Conservation (phyloP, 2,113 vertebrate genomes). For the Podilymbus podiceps region DNA sequence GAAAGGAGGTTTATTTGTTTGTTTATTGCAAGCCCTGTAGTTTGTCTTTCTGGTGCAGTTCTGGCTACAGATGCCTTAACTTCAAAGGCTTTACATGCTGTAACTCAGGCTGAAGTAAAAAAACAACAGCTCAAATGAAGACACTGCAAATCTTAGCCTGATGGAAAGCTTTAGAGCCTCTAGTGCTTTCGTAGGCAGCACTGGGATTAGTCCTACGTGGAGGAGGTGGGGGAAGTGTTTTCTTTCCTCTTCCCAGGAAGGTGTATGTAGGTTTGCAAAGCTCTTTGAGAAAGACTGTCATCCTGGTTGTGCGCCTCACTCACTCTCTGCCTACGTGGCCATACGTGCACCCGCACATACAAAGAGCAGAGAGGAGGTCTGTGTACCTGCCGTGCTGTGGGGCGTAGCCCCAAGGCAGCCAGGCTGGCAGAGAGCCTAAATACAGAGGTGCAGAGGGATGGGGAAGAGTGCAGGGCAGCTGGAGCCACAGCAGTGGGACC, state of each 20-base stretch:
- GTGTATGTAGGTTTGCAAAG: background rate
- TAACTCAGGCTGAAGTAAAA: conserved; percentile 16
- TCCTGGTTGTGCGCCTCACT: accelerated
- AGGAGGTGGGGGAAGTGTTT: background rate
- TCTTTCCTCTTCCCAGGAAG: background rate
- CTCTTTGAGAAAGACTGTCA: background rate
- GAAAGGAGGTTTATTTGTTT: background rate
- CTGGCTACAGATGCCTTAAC: background rate
- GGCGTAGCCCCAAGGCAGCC: background rate
- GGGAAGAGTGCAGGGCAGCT: background rate
- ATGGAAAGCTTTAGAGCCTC: background rate
- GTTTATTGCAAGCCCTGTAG: background rate
- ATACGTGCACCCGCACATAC: accelerated
- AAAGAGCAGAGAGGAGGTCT: background rate
- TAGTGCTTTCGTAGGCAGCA: background rate
- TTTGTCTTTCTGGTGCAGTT: background rate
- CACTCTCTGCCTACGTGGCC: background rate
- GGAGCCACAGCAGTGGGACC: background rate
- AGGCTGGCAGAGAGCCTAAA: background rate
- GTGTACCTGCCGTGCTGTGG: background rate
- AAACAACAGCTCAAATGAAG: background rate
- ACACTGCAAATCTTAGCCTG: background rate
- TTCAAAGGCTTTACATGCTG: background rate
- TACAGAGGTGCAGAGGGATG: background rate
- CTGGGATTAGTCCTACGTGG: background rate